A percentile compares a stretch with the other conserved stretches of the same genome.
Conservation (phyloP, 2,113 vertebrate species). For the Anser cygnoides region DNA sequence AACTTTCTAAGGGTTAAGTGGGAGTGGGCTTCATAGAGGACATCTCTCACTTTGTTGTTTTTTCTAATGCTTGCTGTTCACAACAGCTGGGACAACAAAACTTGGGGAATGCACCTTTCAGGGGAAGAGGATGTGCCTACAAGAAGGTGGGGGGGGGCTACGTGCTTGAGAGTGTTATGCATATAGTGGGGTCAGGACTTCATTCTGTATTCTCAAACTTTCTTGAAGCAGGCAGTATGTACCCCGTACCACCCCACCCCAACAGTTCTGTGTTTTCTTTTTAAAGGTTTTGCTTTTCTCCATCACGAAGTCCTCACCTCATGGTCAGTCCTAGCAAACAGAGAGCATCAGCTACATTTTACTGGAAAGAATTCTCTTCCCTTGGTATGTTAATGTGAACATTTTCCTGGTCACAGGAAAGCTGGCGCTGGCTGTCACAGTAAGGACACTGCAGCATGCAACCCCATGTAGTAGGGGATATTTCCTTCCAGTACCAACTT, state of each 20-base stretch:
- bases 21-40: neutral
- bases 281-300: neutral
- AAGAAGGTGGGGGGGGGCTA: neutral
- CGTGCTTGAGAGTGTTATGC: neutral
- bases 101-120: neutral
- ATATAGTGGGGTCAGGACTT: neutral
- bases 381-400: neutral
- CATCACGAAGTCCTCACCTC: neutral
- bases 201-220: neutral
- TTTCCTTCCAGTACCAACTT: neutral
- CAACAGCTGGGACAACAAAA: neutral
- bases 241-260: fast-evolving
- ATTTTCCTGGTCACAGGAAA: neutral
- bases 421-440: neutral
- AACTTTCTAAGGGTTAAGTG: neutral
- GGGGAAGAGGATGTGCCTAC: neutral
- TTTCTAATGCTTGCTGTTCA: neutral
- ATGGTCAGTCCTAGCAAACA: neutral
- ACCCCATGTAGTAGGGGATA: neutral
- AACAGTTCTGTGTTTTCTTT: neutral
- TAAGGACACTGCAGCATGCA: neutral
- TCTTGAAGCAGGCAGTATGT: neutral
- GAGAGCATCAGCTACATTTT: neutral
- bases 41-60: neutral
- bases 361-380: neutral